Base-by-base conservation (phyloP, 2,888 invertebrate species). In the Uloborus plumipes region DNA sequence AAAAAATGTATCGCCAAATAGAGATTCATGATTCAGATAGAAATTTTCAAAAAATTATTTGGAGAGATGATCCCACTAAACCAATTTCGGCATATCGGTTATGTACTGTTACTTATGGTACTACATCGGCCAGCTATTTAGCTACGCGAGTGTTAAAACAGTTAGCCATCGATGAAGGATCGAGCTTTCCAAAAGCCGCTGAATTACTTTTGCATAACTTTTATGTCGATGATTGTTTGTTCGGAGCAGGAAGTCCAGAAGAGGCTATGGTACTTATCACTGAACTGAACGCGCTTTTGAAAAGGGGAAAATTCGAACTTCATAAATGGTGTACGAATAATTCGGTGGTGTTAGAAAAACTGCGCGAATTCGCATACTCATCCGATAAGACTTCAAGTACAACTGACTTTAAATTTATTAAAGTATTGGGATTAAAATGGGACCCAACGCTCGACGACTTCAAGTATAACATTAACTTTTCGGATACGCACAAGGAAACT, bases 1-100 rank as follows among this genome's bases (percentile, higher is more conserved):
- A 18, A 11, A 61, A 72, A 39, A 72, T 72, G 72, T 72, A 72
- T 22, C 22, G 53, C 14, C 64, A 74, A n/a, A n/a, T 72, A 16
- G 39, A n/a, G 61, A 26, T 72, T 20, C 18, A 62, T 14, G 47
- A 16, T 9, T 20, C 39, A 16, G 72, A 72, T 26, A 20, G 49
- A 13, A 18, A 72, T 6, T 20, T 31, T 18, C 72, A 72, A 20
- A 16, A 50, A 14, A 62, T 62, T 3, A 7, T 72, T 9, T 72
- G 72, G 72, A 59, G 61, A 20, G 6, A 20, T 15, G n/a, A 15
- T 47, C 1, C 39, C 7, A 49, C 47, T 3, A 26, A 72, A 39
- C 72, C 72, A n/a, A 53, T 75, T n/a, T 9, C 26, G 39, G n/a
- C n/a, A 9, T 75, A 50, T 39, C 14, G 58, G 11, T 18, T 71